A percentile compares a stretch with the other conserved stretches of the same genome.
These are phyloP conservation scores for Heteropelma amictum DNA, from an alignment of 2,888 invertebrate genomes.

Conservation along the genomic window DNA sequence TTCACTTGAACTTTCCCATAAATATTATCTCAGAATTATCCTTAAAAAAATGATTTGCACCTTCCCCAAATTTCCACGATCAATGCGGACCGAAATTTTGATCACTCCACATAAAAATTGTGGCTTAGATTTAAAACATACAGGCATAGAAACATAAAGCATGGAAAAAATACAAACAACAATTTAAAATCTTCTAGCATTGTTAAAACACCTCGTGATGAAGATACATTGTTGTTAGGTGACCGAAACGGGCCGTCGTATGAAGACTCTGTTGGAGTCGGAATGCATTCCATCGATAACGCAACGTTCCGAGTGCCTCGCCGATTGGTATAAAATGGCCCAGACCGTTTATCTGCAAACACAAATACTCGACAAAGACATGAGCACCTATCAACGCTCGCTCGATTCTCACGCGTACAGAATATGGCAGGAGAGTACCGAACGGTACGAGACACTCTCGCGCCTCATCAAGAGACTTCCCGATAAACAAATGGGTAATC, in stretches of 20 bases:
- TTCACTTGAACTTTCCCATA: too few relatives aligned
- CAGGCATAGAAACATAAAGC: too few relatives aligned
- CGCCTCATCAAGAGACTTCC: conserved; percentile 67
- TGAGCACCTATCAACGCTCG: conserved; percentile 79
- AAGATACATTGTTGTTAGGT: conserved; percentile 78
- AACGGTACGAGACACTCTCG: conserved; percentile 69
- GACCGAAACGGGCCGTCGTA: conserved; percentile 87
- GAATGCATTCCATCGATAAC: conserved; percentile 87
- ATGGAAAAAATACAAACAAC: too few relatives aligned
- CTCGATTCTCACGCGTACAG: conserved; percentile 78
- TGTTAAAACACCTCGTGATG: background rate
- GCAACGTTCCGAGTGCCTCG: conserved; percentile 87
- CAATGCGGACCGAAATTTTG: too few relatives aligned
- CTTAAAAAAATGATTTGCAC: too few relatives aligned
- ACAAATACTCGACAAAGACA: conserved; percentile 89
- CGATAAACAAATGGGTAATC: conserved; percentile 60
- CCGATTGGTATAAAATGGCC: conserved; percentile 94
- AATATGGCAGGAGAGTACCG: conserved; percentile 71
- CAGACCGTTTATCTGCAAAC: conserved; percentile 91
- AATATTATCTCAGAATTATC: too few relatives aligned
- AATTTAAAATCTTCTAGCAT: too few relatives aligned
- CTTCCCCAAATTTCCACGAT: too few relatives aligned
- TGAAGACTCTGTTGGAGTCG: conserved; percentile 84
- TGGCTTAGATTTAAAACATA: too few relatives aligned
- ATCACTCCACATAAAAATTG: too few relatives aligned